Evolutionary conservation across 2,797 vertebrate genomes (phyloP).

Genomic region (Eleutherodactylus coqui): DNA sequence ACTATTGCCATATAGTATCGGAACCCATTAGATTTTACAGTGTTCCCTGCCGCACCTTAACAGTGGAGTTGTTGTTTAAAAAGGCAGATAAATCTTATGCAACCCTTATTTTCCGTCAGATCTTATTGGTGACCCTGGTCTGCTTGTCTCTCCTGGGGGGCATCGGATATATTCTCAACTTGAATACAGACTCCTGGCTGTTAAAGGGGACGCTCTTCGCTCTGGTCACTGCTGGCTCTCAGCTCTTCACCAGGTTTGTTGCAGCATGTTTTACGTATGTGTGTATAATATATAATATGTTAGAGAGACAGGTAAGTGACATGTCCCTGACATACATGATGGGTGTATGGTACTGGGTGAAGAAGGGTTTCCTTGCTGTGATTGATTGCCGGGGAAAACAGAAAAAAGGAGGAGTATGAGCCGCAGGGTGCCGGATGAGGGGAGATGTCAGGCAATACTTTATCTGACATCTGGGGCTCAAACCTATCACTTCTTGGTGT

Average conservation of each 20-base stretch:
- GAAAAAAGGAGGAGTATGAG: too few relatives aligned
- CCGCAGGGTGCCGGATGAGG: too few relatives aligned
- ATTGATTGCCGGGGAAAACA: too few relatives aligned
- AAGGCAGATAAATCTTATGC: neutral
- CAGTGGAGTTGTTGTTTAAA: neutral
- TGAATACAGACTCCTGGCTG: slow-evolving; percentile 93
- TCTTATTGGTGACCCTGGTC: slow-evolving; percentile 75
- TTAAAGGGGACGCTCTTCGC: slow-evolving; percentile 89
- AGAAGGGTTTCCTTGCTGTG: too few relatives aligned
- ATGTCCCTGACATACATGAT: too few relatives aligned
- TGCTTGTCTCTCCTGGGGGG: slow-evolving; percentile 79
- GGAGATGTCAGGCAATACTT: too few relatives aligned
- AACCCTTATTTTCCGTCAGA: slow-evolving; percentile 66
- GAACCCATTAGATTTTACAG: neutral
- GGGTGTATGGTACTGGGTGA: too few relatives aligned
- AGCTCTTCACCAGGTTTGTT: slow-evolving; percentile 83
- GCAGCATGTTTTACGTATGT: too few relatives aligned
- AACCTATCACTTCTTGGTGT: too few relatives aligned
- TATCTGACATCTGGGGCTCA: too few relatives aligned
- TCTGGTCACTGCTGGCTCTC: slow-evolving; percentile 77
- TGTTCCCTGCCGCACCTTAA: neutral
- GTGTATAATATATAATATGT: too few relatives aligned
- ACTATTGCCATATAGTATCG: neutral
- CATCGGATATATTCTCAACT: slow-evolving; percentile 82
- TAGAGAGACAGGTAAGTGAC: too few relatives aligned